Base-by-base conservation (phyloP, 2,888 invertebrate species). In the Nomada ferruginata region DNA sequence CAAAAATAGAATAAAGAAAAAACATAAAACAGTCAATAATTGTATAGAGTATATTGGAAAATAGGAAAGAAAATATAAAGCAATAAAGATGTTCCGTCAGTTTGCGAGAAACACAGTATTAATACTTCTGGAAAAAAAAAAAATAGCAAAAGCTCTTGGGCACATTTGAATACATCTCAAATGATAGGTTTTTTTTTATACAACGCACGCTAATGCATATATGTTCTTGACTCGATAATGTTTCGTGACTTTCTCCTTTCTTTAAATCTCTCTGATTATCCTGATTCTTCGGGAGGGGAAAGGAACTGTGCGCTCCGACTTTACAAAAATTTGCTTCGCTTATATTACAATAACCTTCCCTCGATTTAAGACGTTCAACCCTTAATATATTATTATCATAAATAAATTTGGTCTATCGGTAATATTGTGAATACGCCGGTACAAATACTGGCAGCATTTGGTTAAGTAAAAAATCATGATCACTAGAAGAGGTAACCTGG, bases 351-450 rank as follows among this genome's bases (percentile, higher is more conserved):
- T 91, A 92, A 91, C 90, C 88, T 90, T 92, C 89, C 89, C 91
- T 90, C 88, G 89, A 89, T 90, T 92, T 89, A 91, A 91, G 91
- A 93, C 89, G 92, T 91, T 90, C 91, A 91, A 92, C 91, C 91
- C 90, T 92, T 90, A 92, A 93, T 91, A 91, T 93, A 93, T 92
- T 93, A 93, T 93, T 93, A 93, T 93, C 93, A 93, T 93, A 93
- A 93, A 93, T 93, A 93, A 93, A 93, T 93, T 93, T 93, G 93
- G 93, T 93, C 93, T 93, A 93, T 93, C 91, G 93, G 92, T 93
- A 93, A 93, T 93, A 93, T 93, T 92, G 91, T 92, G 91, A 92
- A 93, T 93, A 93, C 93, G 93, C 93, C 93, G 90, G 91, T 91
- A 91, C 85, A 89, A 89, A 91, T 89, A 90, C 92, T 92, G 93